These are phyloP conservation scores for Lathamus discolor DNA, from an alignment of 2,113 vertebrate genomes.

Conservation along the genomic window DNA sequence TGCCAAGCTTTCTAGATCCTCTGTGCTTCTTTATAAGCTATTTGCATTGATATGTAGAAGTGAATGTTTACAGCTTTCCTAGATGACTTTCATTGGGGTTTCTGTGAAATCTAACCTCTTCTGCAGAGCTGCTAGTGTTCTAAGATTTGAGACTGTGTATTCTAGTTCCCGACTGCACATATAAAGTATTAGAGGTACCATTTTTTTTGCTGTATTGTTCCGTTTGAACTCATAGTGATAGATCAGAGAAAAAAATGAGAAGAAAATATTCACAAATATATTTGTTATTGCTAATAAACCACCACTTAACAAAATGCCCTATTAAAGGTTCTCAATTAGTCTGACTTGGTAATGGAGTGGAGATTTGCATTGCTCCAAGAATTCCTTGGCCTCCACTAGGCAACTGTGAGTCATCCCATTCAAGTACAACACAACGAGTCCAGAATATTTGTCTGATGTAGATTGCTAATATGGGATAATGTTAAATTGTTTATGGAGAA, in stretches of 20 bases:
- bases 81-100: background rate
- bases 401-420: background rate
- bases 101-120: background rate
- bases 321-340: background rate
- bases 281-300: background rate
- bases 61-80: background rate
- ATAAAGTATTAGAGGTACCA: background rate
- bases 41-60: background rate
- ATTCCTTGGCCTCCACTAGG: background rate
- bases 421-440: background rate
- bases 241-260: background rate
- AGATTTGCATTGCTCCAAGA: background rate
- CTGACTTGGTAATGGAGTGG: background rate
- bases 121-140: background rate
- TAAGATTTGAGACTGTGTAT: background rate
- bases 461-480: background rate
- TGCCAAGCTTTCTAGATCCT: background rate
- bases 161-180: background rate
- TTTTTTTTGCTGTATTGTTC: background rate
- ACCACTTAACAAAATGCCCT: background rate
- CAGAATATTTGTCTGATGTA: background rate
- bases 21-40: background rate
- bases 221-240: background rate
- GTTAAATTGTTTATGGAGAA: background rate
- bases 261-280: background rate